phyloP scores from a whole-genome alignment of 2,888 invertebrate genomes.

The Apamea sordens region DNA sequence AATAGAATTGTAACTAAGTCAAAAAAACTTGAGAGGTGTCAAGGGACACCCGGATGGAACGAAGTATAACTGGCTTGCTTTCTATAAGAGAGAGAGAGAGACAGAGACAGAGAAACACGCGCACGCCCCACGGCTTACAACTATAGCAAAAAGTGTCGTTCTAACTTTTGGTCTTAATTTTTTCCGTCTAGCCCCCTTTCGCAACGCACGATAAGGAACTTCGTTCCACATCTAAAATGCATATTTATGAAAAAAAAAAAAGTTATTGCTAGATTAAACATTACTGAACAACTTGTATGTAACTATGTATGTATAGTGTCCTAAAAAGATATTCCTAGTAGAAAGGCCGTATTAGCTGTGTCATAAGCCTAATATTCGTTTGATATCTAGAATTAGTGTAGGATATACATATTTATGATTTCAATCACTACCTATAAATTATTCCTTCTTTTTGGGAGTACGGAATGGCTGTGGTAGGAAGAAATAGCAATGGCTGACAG shows the following conservation, averaged over 20 bases:
- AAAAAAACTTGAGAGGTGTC: no score
- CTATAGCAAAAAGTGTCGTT: no score
- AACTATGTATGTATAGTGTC: slow-evolving; percentile 35
- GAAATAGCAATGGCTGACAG: slow-evolving; percentile 11
- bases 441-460: slow-evolving; percentile 56
- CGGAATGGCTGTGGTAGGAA: slow-evolving; percentile 51
- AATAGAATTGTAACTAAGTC: neutral
- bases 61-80: no score
- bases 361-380: slow-evolving; percentile 62
- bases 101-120: no score
- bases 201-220: no score
- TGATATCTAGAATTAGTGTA: slow-evolving; percentile 55
- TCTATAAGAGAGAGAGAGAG: no score
- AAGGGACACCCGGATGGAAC: no score
- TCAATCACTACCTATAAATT: slow-evolving; percentile 55
- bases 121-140: no score
- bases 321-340: slow-evolving; percentile 64
- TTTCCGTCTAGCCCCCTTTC: no score
- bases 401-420: slow-evolving; percentile 62
- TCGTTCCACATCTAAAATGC: no score
- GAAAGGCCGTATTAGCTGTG: slow-evolving; percentile 54
- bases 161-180: no score
- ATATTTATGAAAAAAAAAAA: neutral
- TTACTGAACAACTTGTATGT: slow-evolving; percentile 28
- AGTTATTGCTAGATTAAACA: slow-evolving; percentile 20